Evolutionary conservation across 2,888 invertebrate genomes (phyloP), one percentile per base, ranked within the genome.

Genomic region (Thymelicus lineola): DNA sequence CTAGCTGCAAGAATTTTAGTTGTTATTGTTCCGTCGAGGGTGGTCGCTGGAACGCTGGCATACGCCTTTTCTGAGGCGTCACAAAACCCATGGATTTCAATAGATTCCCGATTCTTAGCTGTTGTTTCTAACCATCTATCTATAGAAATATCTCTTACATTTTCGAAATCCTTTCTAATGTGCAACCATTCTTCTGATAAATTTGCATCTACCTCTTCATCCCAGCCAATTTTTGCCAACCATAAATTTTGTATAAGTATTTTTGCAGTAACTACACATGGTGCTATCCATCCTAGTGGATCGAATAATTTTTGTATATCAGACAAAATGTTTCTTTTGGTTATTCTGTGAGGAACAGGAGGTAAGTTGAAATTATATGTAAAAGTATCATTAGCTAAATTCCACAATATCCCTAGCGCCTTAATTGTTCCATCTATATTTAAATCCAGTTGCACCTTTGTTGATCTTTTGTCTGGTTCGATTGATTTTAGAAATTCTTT

Each of bases 261-360:
- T 62, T 80, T 80, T 10, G 77, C 76, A 45, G 58, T 71, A 7
- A 80, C 48, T 65, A 79, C 15, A 74, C 70, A 46, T 64, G 63
- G 77, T 59, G 79, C 70, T 28, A 78, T 63, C 79, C 79, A 77
- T n/a, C 78, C 79, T 7, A 79, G 69, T 38, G 78, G 76, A 36
- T 77, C 74, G 61, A 75, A 77, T 3, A 77, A 62, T 57, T 70
- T 70, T 53, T 72, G 72, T 5, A 74, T 70, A 42, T 79, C 77
- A 0, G 78, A 72, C 4, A 79, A 15, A 10, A 67, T 65, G 3
- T 12, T 73, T 71, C 77, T 71, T 67, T 79, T 80, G 7, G 78
- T 79, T 7, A 75, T 74, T 6, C 6, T 64, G 55, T 55, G 6
- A n/a, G 69, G 36, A 7, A 17, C 6, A 1, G 28, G 7, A 45